Conservation (phyloP, 2,888 invertebrate genomes). For the Pantelozetes paolii region DNA sequence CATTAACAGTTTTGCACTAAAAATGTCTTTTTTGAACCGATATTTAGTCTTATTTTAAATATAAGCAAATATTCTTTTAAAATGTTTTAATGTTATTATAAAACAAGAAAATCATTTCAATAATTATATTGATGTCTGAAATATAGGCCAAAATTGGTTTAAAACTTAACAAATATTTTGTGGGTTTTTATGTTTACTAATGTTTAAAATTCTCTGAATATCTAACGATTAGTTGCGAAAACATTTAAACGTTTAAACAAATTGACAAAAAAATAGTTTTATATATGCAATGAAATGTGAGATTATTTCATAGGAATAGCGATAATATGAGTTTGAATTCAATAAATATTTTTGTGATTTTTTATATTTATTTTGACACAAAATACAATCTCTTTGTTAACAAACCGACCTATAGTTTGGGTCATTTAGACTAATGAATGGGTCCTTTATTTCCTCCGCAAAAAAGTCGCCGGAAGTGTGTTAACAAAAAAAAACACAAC, state of each 20-base stretch:
- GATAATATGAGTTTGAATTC: neutral
- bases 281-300: neutral
- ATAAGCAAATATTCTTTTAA: no score
- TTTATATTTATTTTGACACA: no score
- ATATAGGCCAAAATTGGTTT: neutral
- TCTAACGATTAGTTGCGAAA: neutral
- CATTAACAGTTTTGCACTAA: no score
- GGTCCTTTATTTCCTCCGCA: constrained; percentile 52
- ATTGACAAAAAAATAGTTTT: neutral
- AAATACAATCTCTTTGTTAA: no score
- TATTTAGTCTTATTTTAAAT: no score
- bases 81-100: no score
- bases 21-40: no score
- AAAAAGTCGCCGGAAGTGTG: neutral
- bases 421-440: constrained; percentile 38
- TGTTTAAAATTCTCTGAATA: neutral
- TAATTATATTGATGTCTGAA: no score
- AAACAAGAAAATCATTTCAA: no score
- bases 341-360: no score
- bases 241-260: neutral
- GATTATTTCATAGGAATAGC: neutral
- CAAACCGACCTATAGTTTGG: no score
- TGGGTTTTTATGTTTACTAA: neutral
- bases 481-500: neutral
- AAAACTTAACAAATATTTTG: no score